phyloP scores from a whole-genome alignment of 23 tunicate species.

The Styela clava region DNA sequence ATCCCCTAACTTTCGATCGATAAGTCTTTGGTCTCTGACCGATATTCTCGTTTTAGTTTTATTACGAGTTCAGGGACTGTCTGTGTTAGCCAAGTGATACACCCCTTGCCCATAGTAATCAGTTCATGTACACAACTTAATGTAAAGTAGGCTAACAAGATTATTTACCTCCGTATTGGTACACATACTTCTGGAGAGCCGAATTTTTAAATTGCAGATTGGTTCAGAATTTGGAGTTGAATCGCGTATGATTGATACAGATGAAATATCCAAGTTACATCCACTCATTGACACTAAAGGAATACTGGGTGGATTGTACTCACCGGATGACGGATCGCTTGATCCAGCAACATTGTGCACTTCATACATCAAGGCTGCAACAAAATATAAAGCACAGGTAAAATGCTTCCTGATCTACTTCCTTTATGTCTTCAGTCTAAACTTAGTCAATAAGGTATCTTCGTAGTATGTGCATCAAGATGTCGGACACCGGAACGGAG shows the following conservation, averaged over 20 bases:
- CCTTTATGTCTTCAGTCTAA: background rate
- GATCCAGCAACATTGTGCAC: conserved; percentile 79
- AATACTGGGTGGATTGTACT: conserved; percentile 45
- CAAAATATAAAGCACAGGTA: conserved; percentile 51
- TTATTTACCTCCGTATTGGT: too few species aligned
- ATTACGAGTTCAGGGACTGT: too few species aligned
- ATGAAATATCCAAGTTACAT: conserved; percentile 42
- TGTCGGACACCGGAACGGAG: background rate
- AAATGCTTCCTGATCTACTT: background rate
- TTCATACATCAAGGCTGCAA: conserved; percentile 58
- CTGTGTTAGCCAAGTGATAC: too few species aligned
- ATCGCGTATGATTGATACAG: conserved; percentile 17
- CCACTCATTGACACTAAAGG: conserved; percentile 50
- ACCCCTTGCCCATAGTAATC: too few species aligned
- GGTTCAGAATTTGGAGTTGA: conserved; percentile 45
- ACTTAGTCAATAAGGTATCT: background rate
- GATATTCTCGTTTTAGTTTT: too few species aligned
- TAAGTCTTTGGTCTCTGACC: too few species aligned
- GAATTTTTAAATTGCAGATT: conserved; percentile 42
- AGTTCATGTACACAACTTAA: too few species aligned
- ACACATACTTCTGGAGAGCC: too few species aligned
- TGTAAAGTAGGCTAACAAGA: too few species aligned
- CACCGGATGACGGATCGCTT: conserved; percentile 64
- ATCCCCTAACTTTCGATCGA: too few species aligned
- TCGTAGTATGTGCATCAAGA: background rate